Conservation (phyloP, 2,888 invertebrate species). For the Leptinotarsa haldemani region DNA sequence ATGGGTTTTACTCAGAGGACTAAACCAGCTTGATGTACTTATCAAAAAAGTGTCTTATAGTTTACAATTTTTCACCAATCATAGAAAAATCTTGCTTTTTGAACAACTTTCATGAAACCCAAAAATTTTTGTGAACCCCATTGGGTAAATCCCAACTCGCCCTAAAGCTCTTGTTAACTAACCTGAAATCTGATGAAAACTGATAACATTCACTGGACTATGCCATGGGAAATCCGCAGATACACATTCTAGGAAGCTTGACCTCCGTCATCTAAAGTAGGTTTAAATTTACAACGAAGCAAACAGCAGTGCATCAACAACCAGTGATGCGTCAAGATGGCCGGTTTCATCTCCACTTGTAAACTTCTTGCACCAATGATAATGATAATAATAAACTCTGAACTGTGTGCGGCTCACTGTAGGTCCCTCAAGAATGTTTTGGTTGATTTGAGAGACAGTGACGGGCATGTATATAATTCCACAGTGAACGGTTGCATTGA, state of each 20-base stretch:
- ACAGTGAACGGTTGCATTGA: slow-evolving; percentile 40
- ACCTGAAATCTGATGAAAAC: not conserved
- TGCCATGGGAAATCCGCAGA: not conserved
- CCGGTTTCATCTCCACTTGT: not conserved
- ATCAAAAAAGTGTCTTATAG: too few species aligned
- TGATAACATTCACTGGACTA: not conserved
- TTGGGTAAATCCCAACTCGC: too few species aligned
- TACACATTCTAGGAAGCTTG: not conserved
- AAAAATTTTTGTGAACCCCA: too few species aligned
- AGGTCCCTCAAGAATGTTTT: slow-evolving; percentile 26
- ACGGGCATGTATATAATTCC: slow-evolving; percentile 18
- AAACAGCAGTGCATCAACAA: not conserved
- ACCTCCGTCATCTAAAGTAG: not conserved
- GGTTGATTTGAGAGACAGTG: slow-evolving; percentile 17
- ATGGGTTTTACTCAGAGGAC: too few species aligned
- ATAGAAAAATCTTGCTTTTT: too few species aligned
- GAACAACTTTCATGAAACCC: too few species aligned
- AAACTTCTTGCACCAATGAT: not conserved
- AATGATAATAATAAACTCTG: slow-evolving; percentile 6
- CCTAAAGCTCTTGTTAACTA: not conserved
- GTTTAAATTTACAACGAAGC: not conserved
- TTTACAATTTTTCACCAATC: too few species aligned
- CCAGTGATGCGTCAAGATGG: not conserved
- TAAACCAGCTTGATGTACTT: too few species aligned
- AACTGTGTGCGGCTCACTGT: not conserved